Evolutionary conservation across 2,888 invertebrate genomes (phyloP).

Genomic region (Epinotia nisella): DNA sequence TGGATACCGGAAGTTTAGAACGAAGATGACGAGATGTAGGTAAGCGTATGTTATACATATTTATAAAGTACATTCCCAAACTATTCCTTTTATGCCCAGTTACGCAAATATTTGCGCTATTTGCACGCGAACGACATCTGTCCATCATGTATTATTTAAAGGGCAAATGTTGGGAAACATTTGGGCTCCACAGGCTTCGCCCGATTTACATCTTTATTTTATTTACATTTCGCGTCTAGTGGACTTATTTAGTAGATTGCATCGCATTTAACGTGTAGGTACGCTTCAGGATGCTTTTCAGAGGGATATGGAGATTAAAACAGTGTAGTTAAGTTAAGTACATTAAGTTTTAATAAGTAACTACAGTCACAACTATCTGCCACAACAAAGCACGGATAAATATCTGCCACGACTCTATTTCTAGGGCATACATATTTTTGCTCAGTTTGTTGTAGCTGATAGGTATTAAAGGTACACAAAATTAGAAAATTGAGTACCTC

Average conservation of each 20-base stretch:
- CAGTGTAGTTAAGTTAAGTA: too few relatives aligned
- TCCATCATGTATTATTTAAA: conserved; percentile 37
- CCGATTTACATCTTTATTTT: conserved; percentile 45
- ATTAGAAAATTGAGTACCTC: too few relatives aligned
- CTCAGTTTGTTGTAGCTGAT: too few relatives aligned
- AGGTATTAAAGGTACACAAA: too few relatives aligned
- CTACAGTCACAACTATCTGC: too few relatives aligned
- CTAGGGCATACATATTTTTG: too few relatives aligned
- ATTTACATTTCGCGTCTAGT: conserved; percentile 42
- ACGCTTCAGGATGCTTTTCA: background rate
- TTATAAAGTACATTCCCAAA: background rate
- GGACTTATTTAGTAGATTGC: conserved; percentile 40
- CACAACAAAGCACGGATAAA: too few relatives aligned
- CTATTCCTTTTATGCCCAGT: background rate
- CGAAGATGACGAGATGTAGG: too few relatives aligned
- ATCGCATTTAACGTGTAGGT: conserved; percentile 39
- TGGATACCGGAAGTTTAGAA: too few relatives aligned
- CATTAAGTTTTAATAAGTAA: too few relatives aligned
- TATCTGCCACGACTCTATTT: too few relatives aligned
- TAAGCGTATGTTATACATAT: background rate
- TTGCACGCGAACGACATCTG: conserved; percentile 19
- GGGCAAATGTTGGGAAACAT: conserved; percentile 26
- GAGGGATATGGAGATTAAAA: background rate
- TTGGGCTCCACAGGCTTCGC: conserved; percentile 27
- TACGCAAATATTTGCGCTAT: conserved; percentile 12